Base-by-base conservation (phyloP, 2,888 invertebrate genomes). In the Luperina nickerlii region DNA sequence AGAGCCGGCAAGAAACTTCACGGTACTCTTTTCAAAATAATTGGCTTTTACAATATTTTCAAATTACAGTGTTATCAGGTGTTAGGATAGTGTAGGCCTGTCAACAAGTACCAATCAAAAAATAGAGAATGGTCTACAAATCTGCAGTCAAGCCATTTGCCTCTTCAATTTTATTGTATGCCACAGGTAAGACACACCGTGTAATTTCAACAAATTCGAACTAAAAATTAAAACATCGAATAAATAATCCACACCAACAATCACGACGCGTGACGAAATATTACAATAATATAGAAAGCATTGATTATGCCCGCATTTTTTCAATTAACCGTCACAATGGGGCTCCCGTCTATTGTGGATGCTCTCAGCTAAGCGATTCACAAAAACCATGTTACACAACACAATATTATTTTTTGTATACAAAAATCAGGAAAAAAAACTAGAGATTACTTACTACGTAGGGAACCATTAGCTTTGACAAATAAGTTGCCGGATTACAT, bases 251-350 rank as follows among this genome's bases (percentile, higher is more conserved):
- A 11, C 73, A 42, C 45, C 48, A 63, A 84, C 83, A 84, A 87
- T 84, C 75, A 78, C 65, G 74, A 54, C 62, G 45, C 54, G 68
- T 76, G 79, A 82, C 79, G 51, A 79, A 65, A 78, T 83, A 82
- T 86, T 87, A 84, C 88, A 87, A 89, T 89, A 89, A 88, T 86
- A 90, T 89, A 92, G 90, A 92, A 91, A 93, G 91, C 93, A 93
- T 92, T 93, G 94, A 95, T 94, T 93, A 93, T 92, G 86, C 95
- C 95, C 96, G 95, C 95, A 95, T 95, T 92, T 57, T 57, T 94
- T 94, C 94, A 93, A 95, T 95, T 94, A 94, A 91, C 88, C 89
- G 79, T 87, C 92, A 95, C 94, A 95, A 95, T 93, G 85, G 94
- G 85, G 81, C n/a, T 85, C 88, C 90, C 86, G 20, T 75, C 85